Percentiles rank a stretch among this genome's conserved stretches.
Conservation (phyloP, 2,797 vertebrate genomes). For the Anguilla obscura region DNA sequence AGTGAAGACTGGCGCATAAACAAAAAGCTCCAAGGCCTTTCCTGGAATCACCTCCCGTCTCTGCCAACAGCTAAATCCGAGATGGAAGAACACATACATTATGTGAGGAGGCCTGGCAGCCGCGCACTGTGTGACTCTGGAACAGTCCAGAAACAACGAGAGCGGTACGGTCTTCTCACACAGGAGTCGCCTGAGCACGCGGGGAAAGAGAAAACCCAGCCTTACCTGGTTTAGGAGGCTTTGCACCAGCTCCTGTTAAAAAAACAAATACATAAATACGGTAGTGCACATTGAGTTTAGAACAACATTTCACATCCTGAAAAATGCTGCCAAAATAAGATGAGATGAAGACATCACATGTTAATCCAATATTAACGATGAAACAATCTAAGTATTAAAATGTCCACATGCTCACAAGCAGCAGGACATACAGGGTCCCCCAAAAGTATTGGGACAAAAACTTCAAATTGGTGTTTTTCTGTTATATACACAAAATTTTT, state of each 20-base stretch:
- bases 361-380: background rate
- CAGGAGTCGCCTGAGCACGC: background rate
- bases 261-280: conserved; percentile 37
- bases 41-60: background rate
- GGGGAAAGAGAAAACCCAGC: background rate
- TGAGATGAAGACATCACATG: background rate
- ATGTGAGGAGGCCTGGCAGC: background rate
- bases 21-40: background rate
- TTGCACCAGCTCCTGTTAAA: conserved; percentile 61
- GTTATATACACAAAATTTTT: too few species aligned
- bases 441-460: background rate
- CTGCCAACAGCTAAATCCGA: background rate
- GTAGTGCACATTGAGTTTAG: background rate
- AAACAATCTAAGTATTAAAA: background rate
- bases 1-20: background rate
- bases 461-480: too few species aligned
- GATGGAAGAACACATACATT: background rate
- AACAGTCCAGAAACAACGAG: background rate
- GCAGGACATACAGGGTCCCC: background rate
- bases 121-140: background rate
- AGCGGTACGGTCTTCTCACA: background rate
- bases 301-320: background rate
- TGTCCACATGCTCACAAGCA: background rate
- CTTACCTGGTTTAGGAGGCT: conserved; percentile 49
- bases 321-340: background rate